A percentile compares a stretch with the other conserved stretches of the same genome.
phyloP scores from a whole-genome alignment of 2,888 invertebrate species.

The Neoscelio sp. region DNA sequence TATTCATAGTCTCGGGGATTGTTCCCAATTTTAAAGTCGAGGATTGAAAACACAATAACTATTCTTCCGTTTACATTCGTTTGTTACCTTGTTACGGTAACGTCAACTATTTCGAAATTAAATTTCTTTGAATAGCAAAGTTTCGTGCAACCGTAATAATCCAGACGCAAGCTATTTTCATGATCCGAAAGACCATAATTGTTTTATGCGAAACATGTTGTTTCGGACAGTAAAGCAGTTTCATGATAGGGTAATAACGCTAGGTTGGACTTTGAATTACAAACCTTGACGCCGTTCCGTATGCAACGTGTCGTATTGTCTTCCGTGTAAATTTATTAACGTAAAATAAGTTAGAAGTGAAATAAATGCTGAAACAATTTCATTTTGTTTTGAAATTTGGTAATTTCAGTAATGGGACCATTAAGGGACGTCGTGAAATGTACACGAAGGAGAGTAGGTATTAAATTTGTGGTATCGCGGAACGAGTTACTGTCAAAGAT shows the following conservation, averaged over 20 bases:
- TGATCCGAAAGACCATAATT: conserved; percentile 51
- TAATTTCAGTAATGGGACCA: conserved; percentile 9
- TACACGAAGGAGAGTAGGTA: background rate
- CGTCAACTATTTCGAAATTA: conserved; percentile 27
- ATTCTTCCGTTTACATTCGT: conserved; percentile 39
- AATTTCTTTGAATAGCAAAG: conserved; percentile 34
- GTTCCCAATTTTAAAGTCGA: conserved; percentile 40
- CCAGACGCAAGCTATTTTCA: conserved; percentile 22
- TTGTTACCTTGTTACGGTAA: background rate
- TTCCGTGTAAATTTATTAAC: conserved; percentile 33
- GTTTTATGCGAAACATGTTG: conserved; percentile 56
- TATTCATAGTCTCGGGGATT: conserved; percentile 53
- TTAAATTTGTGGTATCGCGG: conserved; percentile 23
- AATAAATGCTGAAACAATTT: conserved; percentile 19
- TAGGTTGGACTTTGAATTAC: conserved; percentile 54
- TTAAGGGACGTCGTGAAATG: conserved; percentile 8
- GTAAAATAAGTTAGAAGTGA: conserved; percentile 39
- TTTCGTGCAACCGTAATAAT: conserved; percentile 33
- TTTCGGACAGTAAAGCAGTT: conserved; percentile 53
- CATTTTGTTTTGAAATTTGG: conserved; percentile 18
- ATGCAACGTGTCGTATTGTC: conserved; percentile 43
- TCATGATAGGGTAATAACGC: conserved; percentile 54
- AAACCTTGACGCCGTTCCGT: conserved; percentile 47
- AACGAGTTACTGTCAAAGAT: conserved; percentile 8
- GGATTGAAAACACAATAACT: conserved; percentile 50